These are phyloP conservation scores for Tipula lateralis DNA, from an alignment of 2,888 invertebrate genomes.

Conservation along the genomic window DNA sequence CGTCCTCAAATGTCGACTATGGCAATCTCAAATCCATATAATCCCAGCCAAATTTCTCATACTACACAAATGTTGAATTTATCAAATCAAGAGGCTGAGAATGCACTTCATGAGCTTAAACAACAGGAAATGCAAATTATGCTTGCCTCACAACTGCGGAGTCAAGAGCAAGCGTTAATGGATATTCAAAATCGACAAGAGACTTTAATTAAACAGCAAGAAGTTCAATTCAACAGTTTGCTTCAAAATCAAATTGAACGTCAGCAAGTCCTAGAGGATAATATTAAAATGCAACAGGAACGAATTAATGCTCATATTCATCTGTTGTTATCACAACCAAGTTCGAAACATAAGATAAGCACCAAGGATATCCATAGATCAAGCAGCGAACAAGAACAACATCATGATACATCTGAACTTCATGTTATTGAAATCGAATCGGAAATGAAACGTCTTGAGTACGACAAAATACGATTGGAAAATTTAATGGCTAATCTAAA, in stretches of 20 bases:
- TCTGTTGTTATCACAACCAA: neutral
- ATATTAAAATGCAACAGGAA: slow-evolving; percentile 46
- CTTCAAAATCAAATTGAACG: slow-evolving; percentile 46
- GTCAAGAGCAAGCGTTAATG: slow-evolving; percentile 43
- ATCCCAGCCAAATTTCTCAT: neutral
- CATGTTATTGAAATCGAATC: slow-evolving; percentile 38
- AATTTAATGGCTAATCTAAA: slow-evolving; percentile 46
- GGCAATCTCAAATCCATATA: neutral
- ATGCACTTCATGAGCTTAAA: slow-evolving; percentile 41
- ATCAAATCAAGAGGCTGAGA: slow-evolving; percentile 42
- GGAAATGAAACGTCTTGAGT: slow-evolving; percentile 43
- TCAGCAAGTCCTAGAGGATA: slow-evolving; percentile 45
- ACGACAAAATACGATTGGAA: slow-evolving; percentile 47
- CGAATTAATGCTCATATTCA: slow-evolving; percentile 47
- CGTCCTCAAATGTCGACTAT: neutral
- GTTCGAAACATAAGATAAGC: neutral
- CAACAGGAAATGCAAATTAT: slow-evolving; percentile 47
- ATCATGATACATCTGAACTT: slow-evolving; percentile 36
- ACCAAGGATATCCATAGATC: slow-evolving; percentile 28
- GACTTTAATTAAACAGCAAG: slow-evolving; percentile 42
- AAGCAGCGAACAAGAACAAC: neutral
- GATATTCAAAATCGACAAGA: slow-evolving; percentile 48
- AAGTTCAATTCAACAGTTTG: slow-evolving; percentile 44
- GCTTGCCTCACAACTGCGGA: slow-evolving; percentile 46
- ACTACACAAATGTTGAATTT: neutral